Base-by-base conservation (phyloP, 2,113 vertebrate genomes). In the Gavialis gangeticus region DNA sequence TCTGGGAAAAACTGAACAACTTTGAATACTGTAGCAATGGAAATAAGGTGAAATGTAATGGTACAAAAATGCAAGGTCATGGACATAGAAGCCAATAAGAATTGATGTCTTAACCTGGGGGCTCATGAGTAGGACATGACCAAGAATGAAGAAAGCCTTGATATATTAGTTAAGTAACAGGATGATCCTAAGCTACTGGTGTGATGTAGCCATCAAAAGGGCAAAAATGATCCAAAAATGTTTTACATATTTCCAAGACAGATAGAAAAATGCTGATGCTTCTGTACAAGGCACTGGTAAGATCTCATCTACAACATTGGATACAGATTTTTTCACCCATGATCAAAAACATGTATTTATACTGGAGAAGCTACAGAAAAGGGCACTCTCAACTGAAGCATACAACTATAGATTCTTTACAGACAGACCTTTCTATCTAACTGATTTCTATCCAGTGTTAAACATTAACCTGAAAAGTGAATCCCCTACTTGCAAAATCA, bases 401-500 rank as follows among this genome's bases (percentile, higher is more conserved):
- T 15, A 73, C 34, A 24, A 22, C 21, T 37, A 46, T 25, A 63
- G 37, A 82, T 60, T 25, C 90, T 46, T 87, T 93, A 84, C 22
- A 76, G 88, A 76, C 80, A 79, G 85, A 25, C 3, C 6, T 67
- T 63, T 92, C 13, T 96, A 84, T 92, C 90, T 94, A 91, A 79
- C 77, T 62, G 27, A 30, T 79, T 79, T 60, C 58, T 79, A 91
- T 77, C 64, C 63, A 81, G 1, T 8, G 87, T 97, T 96, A 96
- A 97, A 94, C 54, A 96, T 97, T 96, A 97, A 3, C 91, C 67
- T 46, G 73, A 90, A 94, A 95, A 78, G 34, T 94, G 82, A 94
- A 96, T 63, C 57, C 64, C 54, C 30, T 91, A 55, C 64, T 96
- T 95, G 91, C 96, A 94, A 95, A 94, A 97, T 93, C 79, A 75